These are phyloP conservation scores for Astur gentilis DNA, from an alignment of 2,113 vertebrate genomes.

Conservation along the genomic window DNA sequence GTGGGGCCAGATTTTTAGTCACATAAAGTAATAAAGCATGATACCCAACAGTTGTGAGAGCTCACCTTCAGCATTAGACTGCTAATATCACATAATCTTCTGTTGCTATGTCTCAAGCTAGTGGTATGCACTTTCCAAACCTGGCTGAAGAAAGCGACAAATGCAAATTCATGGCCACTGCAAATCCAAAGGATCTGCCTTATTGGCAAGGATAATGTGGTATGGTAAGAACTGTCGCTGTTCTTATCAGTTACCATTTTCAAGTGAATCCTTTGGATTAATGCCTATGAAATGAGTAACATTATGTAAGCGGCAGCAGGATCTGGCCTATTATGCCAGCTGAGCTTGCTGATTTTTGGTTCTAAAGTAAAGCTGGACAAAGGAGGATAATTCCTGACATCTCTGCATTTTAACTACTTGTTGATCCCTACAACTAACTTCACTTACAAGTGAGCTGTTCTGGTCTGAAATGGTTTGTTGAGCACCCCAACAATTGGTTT, in stretches of 20 bases:
- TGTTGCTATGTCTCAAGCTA: not conserved
- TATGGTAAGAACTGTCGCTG: not conserved
- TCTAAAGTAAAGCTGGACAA: not conserved
- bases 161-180: not conserved
- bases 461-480: slow-evolving; percentile 2
- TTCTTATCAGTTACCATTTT: not conserved
- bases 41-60: not conserved
- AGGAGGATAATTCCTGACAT: not conserved
- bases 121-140: not conserved
- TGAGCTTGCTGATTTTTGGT: not conserved
- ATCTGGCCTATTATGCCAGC: not conserved
- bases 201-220: not conserved
- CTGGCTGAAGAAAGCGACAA: not conserved
- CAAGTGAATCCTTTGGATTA: not conserved
- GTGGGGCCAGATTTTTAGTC: not conserved
- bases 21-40: not conserved
- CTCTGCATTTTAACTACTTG: not conserved
- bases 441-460: not conserved
- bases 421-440: not conserved
- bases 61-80: not conserved
- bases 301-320: not conserved
- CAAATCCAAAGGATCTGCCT: not conserved
- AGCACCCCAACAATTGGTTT: not conserved
- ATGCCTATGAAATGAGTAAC: not conserved
- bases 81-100: not conserved